These are phyloP conservation scores for Tympanoctomys barrerae DNA, from an alignment of 2,797 vertebrate genomes.

Conservation along the genomic window DNA sequence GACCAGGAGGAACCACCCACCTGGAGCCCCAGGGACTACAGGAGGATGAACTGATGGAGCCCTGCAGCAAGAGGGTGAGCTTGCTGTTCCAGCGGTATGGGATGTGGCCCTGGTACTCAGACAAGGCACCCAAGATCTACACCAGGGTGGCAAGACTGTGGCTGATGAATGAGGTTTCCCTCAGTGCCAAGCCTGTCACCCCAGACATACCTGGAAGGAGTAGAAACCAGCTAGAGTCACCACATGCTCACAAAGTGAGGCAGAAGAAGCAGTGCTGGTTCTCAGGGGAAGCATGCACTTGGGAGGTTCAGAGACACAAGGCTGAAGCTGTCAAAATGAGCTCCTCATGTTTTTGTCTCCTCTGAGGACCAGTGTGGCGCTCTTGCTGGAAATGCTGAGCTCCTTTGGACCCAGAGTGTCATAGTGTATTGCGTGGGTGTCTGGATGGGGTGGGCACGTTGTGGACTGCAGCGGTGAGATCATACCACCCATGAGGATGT, in stretches of 20 bases:
- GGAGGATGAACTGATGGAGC: slow-evolving; percentile 72
- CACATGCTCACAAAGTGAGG: too few species aligned
- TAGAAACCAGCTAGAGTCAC: background rate
- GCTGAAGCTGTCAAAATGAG: too few species aligned
- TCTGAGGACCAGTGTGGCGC: background rate
- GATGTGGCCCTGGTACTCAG: slow-evolving; percentile 90
- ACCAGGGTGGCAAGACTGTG: slow-evolving; percentile 93
- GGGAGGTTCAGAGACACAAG: background rate
- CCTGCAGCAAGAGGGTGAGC: slow-evolving; percentile 93
- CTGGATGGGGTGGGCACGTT: background rate
- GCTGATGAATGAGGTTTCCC: slow-evolving; percentile 93
- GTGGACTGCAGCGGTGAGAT: background rate
- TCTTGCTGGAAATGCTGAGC: background rate
- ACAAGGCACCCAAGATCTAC: slow-evolving; percentile 92
- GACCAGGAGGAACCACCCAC: background rate
- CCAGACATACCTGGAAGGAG: slow-evolving; percentile 89
- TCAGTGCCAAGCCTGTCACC: slow-evolving; percentile 89
- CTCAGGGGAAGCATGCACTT: background rate
- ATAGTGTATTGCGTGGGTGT: background rate
- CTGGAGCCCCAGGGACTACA: background rate
- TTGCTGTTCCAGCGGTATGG: slow-evolving; percentile 93
- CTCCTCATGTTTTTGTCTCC: too few species aligned
- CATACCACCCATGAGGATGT: background rate
- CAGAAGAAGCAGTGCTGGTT: background rate
- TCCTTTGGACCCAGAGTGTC: background rate